Conservation (phyloP, 2,797 vertebrate genomes). For the Furcifer pardalis region DNA sequence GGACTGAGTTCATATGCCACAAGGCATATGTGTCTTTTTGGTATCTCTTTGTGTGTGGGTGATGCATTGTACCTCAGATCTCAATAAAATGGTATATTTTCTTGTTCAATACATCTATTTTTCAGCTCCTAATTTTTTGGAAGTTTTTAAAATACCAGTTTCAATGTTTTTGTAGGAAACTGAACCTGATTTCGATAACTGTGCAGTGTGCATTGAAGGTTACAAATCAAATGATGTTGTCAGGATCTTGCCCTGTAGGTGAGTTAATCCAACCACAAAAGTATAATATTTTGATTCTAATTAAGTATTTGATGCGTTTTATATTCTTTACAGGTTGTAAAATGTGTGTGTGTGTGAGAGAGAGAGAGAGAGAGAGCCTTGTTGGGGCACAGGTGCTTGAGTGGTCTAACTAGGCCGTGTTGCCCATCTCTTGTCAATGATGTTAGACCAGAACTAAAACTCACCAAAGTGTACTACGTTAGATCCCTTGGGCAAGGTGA, state of each 20-base stretch:
- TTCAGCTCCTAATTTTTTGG: background rate
- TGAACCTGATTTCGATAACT: slow-evolving; percentile 97
- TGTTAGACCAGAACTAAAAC: no score
- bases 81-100: background rate
- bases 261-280: slow-evolving; percentile 56
- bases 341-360: no score
- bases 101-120: background rate
- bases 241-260: slow-evolving; percentile 96
- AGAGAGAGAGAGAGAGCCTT: no score
- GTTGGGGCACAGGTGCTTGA: no score
- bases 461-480: no score
- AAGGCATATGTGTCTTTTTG: background rate
- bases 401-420: no score
- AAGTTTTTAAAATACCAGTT: no score
- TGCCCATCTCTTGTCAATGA: no score
- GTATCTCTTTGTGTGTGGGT: background rate
- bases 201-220: slow-evolving; percentile 97
- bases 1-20: background rate
- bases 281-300: slow-evolving; percentile 12
- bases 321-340: background rate
- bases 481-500: no score
- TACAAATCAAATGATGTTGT: slow-evolving; percentile 96
- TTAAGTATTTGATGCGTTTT: background rate
- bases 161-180: slow-evolving; percentile 84
- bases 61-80: background rate